Percentiles rank a stretch among this genome's conserved stretches.
phyloP scores from a whole-genome alignment of 2,113 vertebrate genomes.

The Acrocephalus kingi region DNA sequence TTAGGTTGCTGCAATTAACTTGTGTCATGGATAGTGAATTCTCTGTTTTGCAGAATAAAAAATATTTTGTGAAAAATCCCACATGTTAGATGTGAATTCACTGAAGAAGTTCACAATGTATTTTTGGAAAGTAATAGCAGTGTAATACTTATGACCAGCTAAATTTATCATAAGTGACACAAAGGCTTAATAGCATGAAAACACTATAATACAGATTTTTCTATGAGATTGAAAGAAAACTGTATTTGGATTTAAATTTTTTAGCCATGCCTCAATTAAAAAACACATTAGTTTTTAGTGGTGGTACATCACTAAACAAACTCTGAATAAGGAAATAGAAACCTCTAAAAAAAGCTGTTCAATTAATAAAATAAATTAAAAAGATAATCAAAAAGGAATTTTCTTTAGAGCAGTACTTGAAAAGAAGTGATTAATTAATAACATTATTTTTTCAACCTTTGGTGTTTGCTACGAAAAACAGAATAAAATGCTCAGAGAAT shows the following conservation, averaged over 20 bases:
- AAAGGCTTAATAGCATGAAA: neutral
- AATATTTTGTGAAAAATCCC: neutral
- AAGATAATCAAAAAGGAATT: neutral
- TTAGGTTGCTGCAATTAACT: neutral
- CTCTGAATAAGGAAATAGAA: neutral
- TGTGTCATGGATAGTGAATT: neutral
- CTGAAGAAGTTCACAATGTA: neutral
- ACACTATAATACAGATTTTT: neutral
- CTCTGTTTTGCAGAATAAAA: neutral
- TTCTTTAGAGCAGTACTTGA: neutral
- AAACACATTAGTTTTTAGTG: neutral
- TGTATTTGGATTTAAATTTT: neutral
- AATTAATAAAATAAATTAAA: neutral
- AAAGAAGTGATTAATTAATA: neutral
- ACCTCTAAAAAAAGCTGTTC: fast-evolving
- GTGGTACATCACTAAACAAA: neutral
- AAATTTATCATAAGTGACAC: neutral
- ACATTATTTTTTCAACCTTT: neutral
- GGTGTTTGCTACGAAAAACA: neutral
- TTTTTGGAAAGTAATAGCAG: neutral
- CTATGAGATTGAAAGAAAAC: neutral
- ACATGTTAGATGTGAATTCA: neutral
- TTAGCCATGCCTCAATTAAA: neutral
- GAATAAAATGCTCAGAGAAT: neutral
- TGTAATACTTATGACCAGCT: neutral